Evolutionary conservation across 2,113 vertebrate genomes (phyloP), one percentile per base, ranked within the genome.

Genomic region (Neodontobutis hainanensis): DNA sequence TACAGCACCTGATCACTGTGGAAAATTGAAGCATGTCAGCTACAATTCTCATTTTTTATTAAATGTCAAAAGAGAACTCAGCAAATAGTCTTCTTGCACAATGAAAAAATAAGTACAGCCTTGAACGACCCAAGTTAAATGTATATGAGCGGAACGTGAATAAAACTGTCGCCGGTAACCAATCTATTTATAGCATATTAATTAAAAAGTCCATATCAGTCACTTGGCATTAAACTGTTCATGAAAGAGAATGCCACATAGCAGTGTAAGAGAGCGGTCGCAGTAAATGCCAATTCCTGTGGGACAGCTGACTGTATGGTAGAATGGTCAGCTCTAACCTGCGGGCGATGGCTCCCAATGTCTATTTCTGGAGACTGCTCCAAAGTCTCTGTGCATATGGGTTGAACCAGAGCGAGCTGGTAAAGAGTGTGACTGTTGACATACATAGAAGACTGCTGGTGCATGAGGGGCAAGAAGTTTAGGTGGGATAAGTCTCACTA

Each of bases 271-370:
- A 44, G 1, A 59, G 58, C 62, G 38, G 48, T 66, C 66, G 47
- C 51, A 56, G 72, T 65, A 80, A 79, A 85, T 81, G 81, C 49
- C 70, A 71, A 74, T 79, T 77, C 74, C 77, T 53, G 48, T 73
- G 72, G 77, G 81, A 78, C 74, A 82, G 78, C 78, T 81, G 77
- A 47, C 62, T 71, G 52, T 48, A 81, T 68, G 80, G 56, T 78
- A 55, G 62, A 78, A 46, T 77, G 79, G 70, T 73, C 75, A 78
- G 61, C 78, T 73, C 74, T 56, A 56, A 34, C 52, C 82, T 73
- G 66, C 62, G 73, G 86, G 82, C 68, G 27, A 66, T 57, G 65
- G 51, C 66, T 76, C 65, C 51, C 68, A 60, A 71, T 78, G 74
- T 71, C 75, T 83, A 77, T 83, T 78, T 77, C 70, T 75, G 55